Base-by-base conservation (phyloP, 2,888 invertebrate genomes). In the Machimus atricapillus region DNA sequence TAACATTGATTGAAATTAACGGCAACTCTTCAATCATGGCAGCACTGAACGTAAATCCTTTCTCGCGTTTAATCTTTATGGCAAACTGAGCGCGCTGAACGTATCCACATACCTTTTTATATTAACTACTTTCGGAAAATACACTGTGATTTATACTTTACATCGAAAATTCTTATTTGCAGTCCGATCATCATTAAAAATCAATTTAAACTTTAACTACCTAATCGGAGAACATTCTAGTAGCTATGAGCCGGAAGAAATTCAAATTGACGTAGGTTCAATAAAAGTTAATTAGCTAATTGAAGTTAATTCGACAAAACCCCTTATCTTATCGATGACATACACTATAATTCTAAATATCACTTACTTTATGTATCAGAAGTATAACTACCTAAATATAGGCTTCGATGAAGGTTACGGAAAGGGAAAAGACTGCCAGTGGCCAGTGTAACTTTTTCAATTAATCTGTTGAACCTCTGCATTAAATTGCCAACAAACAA, bases 1-100 rank as follows among this genome's bases (percentile, higher is more conserved):
- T 85, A 19, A 85, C 74, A 14, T 73, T 85, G 14, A 85, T 73
- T 74, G 85, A 85, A 43, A 85, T 74, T 23, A 85, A 73, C 73
- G 74, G 46, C 6, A 85, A 34, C 9, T 66, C 43, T 34, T 74
- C 74, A n/a, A 85, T 85, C 85, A 85, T 85, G 31, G 23, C 52
- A 8, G 27, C 66, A 56, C 56, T 56, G 9, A 52, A 52, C 8
- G 52, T 16, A 52, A 16, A 56, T 56, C 56, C 66, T 66, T 66
- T 27, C 2, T 23, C 66, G 23, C 1, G 3, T 2, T 66, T 0
- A 23, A 52, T 27, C 16, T 46, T 46, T 14, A 27, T n/a, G 52
- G n/a, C 52, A n/a, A n/a, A 66, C 66, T 66, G 23, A 66, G 2
- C 27, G 8, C 23, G 4, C 3, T n/a, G 27, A 8, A 66, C 27